Evolutionary conservation across 2,113 vertebrate genomes (phyloP).

Genomic region (Limnothrissa miodon): DNA sequence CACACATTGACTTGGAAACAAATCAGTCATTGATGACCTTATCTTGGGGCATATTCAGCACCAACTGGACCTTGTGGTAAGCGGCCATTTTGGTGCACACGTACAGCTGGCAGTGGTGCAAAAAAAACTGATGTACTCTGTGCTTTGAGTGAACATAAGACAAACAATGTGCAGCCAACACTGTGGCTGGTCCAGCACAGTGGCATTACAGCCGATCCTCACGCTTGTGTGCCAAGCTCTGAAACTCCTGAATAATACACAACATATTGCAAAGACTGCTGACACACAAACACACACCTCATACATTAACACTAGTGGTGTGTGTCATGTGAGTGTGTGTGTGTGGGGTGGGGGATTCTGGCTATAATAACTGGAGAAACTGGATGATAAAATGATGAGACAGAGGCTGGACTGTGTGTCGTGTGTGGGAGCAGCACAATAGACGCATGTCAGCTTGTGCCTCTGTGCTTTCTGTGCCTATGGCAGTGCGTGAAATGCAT

Average conservation of each 20-base stretch:
- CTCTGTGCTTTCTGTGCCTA: neutral
- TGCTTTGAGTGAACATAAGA: neutral
- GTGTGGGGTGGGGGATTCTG: neutral
- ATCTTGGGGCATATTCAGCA: too few relatives aligned
- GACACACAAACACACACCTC: neutral
- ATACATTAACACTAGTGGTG: neutral
- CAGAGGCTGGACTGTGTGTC: neutral
- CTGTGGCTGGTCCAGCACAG: neutral
- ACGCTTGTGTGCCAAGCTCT: conserved; percentile 12
- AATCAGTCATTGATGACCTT: too few relatives aligned
- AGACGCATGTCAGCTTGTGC: neutral
- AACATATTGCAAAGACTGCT: conserved; percentile 43
- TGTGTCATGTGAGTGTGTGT: neutral
- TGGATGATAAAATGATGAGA: neutral
- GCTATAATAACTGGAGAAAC: neutral
- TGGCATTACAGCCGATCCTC: neutral
- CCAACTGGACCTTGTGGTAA: neutral
- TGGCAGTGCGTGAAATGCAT: neutral
- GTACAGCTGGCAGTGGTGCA: neutral
- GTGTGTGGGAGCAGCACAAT: neutral
- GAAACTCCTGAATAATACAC: conserved; percentile 62
- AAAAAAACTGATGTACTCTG: neutral
- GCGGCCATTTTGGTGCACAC: neutral
- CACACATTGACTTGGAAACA: neutral
- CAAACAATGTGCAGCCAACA: neutral